A percentile compares a stretch with the other conserved stretches of the same genome.
phyloP scores from a whole-genome alignment of 2,797 vertebrate genomes.

The Pygocentrus nattereri region DNA sequence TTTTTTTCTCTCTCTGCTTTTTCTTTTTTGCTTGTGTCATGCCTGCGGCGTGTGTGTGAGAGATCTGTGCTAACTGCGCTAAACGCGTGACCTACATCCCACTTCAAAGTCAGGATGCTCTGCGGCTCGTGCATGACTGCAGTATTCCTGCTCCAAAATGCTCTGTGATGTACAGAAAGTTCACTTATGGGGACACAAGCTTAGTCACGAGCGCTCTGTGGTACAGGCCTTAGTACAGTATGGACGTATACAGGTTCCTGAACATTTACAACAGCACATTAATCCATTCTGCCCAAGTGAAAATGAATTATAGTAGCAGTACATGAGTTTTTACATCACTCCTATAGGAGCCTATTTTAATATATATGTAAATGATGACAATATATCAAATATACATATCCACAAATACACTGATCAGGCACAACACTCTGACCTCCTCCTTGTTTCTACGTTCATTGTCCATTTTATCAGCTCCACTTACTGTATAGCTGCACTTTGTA shows the following conservation, averaged over 20 bases:
- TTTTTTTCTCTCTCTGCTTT: too few species aligned
- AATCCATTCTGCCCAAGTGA: not conserved
- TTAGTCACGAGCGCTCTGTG: constrained; percentile 10
- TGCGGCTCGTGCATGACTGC: constrained; percentile 37
- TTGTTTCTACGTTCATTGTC: too few species aligned
- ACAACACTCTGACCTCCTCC: too few species aligned
- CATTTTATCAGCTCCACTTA: too few species aligned
- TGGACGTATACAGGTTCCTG: not conserved
- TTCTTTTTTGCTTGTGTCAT: not conserved
- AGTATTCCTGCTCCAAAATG: constrained; percentile 28
- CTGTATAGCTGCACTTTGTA: too few species aligned
- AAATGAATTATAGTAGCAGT: too few species aligned
- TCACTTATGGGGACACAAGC: constrained; percentile 16
- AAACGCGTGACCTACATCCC: constrained; percentile 50
- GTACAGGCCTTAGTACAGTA: not conserved
- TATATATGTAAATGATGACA: too few species aligned
- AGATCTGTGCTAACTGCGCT: constrained; percentile 27
- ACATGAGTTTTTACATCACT: too few species aligned
- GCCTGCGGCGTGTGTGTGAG: not conserved
- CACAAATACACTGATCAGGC: too few species aligned
- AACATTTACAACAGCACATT: not conserved
- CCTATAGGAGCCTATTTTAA: too few species aligned
- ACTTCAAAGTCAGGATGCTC: constrained; percentile 57
- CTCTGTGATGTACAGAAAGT: constrained; percentile 30
- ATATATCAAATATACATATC: too few species aligned